Base-by-base conservation (phyloP, 1,140 invertebrate genomes). In the Camponotus floridanus region DNA sequence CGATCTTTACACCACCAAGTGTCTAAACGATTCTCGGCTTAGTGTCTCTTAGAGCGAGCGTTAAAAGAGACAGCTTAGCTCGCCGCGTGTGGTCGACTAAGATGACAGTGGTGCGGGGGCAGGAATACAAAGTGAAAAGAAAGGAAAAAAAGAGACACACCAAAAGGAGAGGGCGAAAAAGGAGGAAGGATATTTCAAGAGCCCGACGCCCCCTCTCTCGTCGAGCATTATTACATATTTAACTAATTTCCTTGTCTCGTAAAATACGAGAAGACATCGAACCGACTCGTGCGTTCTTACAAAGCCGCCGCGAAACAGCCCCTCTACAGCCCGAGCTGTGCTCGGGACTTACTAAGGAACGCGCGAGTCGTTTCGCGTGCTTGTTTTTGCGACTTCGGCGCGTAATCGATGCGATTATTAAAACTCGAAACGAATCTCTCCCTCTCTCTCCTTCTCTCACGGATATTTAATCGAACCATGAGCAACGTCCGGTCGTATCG, bases 191-290 rank as follows among this genome's bases (percentile, higher is more conserved):
- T 21, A 26, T 48, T 33, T 51, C 59, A 86, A 90, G 71, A 74
- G n/a, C n/a, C 71, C 62, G 36, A n/a, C 61, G 48, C 8, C 18
- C 26, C 80, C 90, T 87, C 91, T 90, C 90, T 90, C 90, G 89
- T 89, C 48, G 91, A 85, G 91, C 88, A 89, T 92, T 94, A 94
- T 93, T 94, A 94, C 91, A 91, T 91, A 94, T 94, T 94, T 92
- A 94, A 93, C 92, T 93, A 94, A 94, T 94, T 94, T 93, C 91
- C 91, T 91, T 94, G 93, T 92, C 93, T 94, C 93, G 90, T 93
- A 94, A 94, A 93, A 85, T 91, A 91, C 78, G 73, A 76, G 89
- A 92, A 91, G 89, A 92, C 88, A 26, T 26, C 70, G 85, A 11
- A 39, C 48, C 36, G 15, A 71, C 45, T 80, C 79, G 48, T 39